Base-by-base conservation (phyloP, 2,113 vertebrate species). In the Chlamydotis undulata region DNA sequence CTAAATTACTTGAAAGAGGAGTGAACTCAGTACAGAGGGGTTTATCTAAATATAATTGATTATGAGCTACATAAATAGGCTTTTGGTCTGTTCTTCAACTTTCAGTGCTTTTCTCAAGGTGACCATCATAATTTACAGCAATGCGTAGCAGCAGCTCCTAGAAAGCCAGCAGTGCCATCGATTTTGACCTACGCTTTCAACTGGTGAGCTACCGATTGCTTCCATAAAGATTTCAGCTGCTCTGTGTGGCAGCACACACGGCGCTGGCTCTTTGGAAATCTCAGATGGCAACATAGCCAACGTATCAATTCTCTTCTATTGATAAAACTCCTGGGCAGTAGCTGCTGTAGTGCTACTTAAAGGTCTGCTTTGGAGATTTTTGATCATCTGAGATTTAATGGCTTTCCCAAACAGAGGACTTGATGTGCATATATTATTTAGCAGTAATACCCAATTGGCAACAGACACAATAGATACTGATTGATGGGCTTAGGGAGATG, bases 121-220 rank as follows among this genome's bases (percentile, higher is more conserved):
- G 89, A 69, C 80, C 2, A 2, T 45, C 45, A 25, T 79, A 83
- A 93, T 80, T 92, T 90, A 69, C 35, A 80, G 65, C 47, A 65
- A 57, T 15, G 28, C 69, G 33, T 18, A 63, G 65, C 65, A 82
- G 61, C 82, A 83, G 23, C 93, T 85, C 79, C 35, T 80, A 4
- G 10, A 50, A 61, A 94, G 59, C 75, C 14, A 1, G 26, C 61
- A 76, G 28, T 3, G 3, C 47, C 63, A 55, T 41, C 55, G 71
- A 80, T 93, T 96, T 84, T 86, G 79, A 86, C 57, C 53, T 57
- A 31, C 60, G 70, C 69, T 93, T 94, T 84, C 60, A 64, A 31
- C 37, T 64, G 68, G 57, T 5, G 25, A 82, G 76, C 35, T 64
- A 61, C 61, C 61, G 64, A 35, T 83, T 89, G 45, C 53, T 69